Base-by-base conservation (phyloP, 2,888 invertebrate species). In the Homarus gammarus region DNA sequence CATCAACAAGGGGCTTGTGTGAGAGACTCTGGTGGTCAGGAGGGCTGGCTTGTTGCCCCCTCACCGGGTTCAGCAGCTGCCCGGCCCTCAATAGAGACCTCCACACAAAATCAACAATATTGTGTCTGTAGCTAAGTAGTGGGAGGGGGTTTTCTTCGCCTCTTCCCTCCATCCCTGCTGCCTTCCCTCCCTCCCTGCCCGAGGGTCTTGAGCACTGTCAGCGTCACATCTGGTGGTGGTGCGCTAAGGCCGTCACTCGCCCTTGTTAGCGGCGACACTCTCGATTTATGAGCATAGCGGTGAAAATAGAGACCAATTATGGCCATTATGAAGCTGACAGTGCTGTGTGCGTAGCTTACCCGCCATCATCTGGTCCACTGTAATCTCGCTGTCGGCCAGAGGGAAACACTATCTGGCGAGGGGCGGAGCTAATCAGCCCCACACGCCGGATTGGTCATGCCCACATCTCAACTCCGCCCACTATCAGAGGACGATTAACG, bases 261-360 rank as follows among this genome's bases (percentile, higher is more conserved):
- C 83, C 83, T 88, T 88, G 88, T 88, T 84, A 88, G 77, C 77
- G 49, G 79, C 88, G 88, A 83, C 88, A 88, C 64, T 77, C 75
- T 38, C 61, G 88, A 88, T 88, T 88, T 88, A 88, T 61, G 88
- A 88, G 83, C 49, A 73, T 40, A 40, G 70, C 77, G 82, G 83
- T 77, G 88, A 88, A 88, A 88, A 88, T 88, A 88, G 88, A 88
- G 88, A 88, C 75, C 88, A 88, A 88, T 88, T 88, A 88, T 68
- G 88, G 56, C 75, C 70, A 88, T 88, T 88, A 88, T 83, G 88
- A 77, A 83, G 86, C 68, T 86, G 86, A 86, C 86, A 86, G 86
- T 78, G 68, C 68, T 77, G 88, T 81, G 83, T 84, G 83, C 83
- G 83, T 83, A 83, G 61, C 83, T 44, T 51, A 68, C 51, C 88